phyloP scores from a whole-genome alignment of 2,113 vertebrate species.

The Rhodinocichla rosea region DNA sequence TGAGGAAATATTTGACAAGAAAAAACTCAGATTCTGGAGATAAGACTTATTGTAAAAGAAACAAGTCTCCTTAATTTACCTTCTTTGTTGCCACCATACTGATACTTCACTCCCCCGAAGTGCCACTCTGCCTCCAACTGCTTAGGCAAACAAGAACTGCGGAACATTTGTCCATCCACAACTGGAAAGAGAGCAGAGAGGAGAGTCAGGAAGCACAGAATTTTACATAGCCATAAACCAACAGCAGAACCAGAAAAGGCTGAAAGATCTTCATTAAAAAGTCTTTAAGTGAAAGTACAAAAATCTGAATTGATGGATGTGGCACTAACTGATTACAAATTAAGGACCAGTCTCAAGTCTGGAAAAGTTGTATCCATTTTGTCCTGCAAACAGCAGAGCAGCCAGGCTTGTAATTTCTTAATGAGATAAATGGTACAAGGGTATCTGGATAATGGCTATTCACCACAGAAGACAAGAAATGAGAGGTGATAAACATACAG shows the following conservation, averaged over 20 bases:
- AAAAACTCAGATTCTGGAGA: not conserved
- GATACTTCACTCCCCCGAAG: slow-evolving; percentile 89
- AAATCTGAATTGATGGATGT: not conserved
- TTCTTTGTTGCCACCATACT: slow-evolving; percentile 89
- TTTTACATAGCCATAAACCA: not conserved
- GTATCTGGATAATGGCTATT: not conserved
- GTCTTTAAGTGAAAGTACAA: not conserved
- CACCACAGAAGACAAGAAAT: not conserved
- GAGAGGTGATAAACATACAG: not conserved
- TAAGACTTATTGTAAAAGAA: not conserved
- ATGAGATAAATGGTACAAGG: not conserved
- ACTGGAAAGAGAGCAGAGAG: slow-evolving; percentile 50
- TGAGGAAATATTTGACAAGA: not conserved
- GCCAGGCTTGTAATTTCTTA: not conserved
- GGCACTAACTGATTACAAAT: not conserved
- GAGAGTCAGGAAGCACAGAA: not conserved
- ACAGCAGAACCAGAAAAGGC: not conserved
- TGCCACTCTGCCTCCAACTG: slow-evolving; percentile 88
- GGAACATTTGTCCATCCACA: slow-evolving; percentile 70
- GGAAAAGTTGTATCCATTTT: not conserved
- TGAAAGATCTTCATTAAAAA: not conserved
- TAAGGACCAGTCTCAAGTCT: not conserved
- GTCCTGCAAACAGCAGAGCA: not conserved
- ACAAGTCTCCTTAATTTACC: slow-evolving; percentile 72
- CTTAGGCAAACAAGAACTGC: slow-evolving; percentile 92